Evolutionary conservation across 1,140 invertebrate genomes (phyloP).

Genomic region (Pachyrhynchus sulphureomaculatus): DNA sequence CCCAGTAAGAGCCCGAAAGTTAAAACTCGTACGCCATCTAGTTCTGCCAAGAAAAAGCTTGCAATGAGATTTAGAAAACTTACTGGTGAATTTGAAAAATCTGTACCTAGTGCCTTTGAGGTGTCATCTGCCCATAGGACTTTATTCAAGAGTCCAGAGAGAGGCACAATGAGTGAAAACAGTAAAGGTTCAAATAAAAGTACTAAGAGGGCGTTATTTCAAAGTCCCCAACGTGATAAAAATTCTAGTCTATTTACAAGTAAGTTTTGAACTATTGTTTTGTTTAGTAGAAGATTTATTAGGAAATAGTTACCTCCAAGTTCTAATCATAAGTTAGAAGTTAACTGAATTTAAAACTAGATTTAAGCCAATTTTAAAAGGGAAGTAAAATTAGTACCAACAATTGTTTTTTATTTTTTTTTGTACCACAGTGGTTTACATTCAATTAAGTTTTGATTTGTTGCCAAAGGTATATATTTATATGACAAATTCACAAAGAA

Average conservation of each 20-base stretch:
- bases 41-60: constrained; percentile 56
- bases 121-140: constrained; percentile 56
- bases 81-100: constrained; percentile 39
- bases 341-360: too few species aligned
- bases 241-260: constrained; percentile 42
- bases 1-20: constrained; percentile 46
- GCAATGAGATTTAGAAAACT: constrained; percentile 50
- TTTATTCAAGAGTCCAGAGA: constrained; percentile 26
- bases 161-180: not conserved
- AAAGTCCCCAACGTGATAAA: constrained; percentile 58
- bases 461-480: too few species aligned
- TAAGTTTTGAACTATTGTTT: too few species aligned
- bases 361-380: too few species aligned
- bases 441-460: too few species aligned
- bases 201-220: constrained; percentile 53
- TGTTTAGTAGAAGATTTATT: not conserved
- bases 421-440: too few species aligned
- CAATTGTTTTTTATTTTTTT: too few species aligned
- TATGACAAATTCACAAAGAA: too few species aligned
- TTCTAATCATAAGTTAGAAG: too few species aligned
- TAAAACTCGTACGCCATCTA: constrained; percentile 48
- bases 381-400: too few species aligned
- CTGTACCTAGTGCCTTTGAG: constrained; percentile 6
- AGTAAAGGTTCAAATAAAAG: not conserved
- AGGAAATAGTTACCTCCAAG: too few species aligned